phyloP scores from a whole-genome alignment of 2,888 invertebrate genomes.

The Drosophila pseudotalamancana region DNA sequence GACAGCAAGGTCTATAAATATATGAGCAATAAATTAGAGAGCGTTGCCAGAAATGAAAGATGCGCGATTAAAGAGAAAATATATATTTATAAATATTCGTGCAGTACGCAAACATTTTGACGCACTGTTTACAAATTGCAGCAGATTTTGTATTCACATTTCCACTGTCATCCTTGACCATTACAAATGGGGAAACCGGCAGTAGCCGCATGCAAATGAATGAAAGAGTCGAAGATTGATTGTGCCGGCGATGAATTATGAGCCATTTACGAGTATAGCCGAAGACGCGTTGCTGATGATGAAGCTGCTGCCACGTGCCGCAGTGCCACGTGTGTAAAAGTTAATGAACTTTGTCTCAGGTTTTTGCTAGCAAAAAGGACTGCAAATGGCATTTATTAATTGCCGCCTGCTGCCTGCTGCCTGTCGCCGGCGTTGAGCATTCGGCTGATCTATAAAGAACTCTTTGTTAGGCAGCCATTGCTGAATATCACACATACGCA shows the following conservation, averaged over 20 bases:
- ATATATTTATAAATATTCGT: conserved; percentile 60
- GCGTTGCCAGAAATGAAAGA: conserved; percentile 36
- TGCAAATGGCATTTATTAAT: conserved; percentile 39
- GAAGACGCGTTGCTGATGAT: conserved; percentile 10
- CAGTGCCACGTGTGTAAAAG: conserved; percentile 39
- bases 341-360: conserved; percentile 33
- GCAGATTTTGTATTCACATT: conserved; percentile 38
- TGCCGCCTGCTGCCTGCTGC: too few species aligned
- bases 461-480: not conserved
- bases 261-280: conserved; percentile 20
- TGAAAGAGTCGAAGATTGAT: conserved; percentile 63
- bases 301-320: conserved; percentile 10
- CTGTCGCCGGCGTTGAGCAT: conserved; percentile 12
- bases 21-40: conserved; percentile 5
- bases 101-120: conserved; percentile 56
- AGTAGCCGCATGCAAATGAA: conserved; percentile 63
- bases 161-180: conserved; percentile 54
- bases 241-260: conserved; percentile 60
- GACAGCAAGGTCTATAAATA: conserved; percentile 15
- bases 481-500: conserved; percentile 36
- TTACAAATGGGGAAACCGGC: conserved; percentile 59
- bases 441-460: not conserved
- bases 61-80: conserved; percentile 24
- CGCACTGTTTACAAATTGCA: conserved; percentile 63
- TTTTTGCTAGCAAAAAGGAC: not conserved